A percentile compares a stretch with the other conserved stretches of the same genome.
Evolutionary conservation across 35 echinoderm and acorn worm species (phyloP).

Genomic region (Patiria miniata): DNA sequence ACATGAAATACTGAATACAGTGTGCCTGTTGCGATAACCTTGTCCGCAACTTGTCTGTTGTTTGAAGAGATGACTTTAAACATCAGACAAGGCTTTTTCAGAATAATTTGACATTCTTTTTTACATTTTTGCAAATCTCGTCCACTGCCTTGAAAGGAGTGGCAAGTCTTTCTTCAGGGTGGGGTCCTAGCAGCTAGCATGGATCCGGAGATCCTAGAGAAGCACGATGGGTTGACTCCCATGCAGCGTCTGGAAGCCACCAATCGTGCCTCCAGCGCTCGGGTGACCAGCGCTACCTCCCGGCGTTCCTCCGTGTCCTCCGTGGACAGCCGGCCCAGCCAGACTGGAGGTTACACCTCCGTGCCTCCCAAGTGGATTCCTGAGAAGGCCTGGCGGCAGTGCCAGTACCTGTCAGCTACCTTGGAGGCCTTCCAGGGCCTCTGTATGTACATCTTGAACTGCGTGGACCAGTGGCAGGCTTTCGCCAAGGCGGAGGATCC

Average conservation of each 20-base stretch:
- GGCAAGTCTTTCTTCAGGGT: conserved; percentile 87
- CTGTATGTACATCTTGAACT: conserved; percentile 89
- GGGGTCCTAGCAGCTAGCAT: conserved; percentile 74
- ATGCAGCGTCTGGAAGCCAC: conserved; percentile 86
- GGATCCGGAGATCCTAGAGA: conserved; percentile 63
- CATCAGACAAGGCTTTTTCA: no score
- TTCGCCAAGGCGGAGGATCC: conserved; percentile 67
- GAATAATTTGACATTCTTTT: no score
- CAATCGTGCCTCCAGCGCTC: conserved; percentile 18
- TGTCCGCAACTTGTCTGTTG: no score
- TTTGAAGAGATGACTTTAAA: no score
- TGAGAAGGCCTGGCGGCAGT: conserved; percentile 93
- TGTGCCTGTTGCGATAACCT: no score
- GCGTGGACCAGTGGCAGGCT: conserved; percentile 78
- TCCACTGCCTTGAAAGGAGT: no score
- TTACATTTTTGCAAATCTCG: no score
- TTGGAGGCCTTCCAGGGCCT: conserved; percentile 71
- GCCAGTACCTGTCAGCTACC: conserved; percentile 90
- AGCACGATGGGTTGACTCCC: conserved; percentile 90
- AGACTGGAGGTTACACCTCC: conserved; percentile 60
- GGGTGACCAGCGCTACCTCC: conserved; percentile 11
- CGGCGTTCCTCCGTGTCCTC: conserved; percentile 1
- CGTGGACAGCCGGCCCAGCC: not conserved
- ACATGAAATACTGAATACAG: no score
- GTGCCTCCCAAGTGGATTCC: conserved; percentile 93